Conservation (phyloP, 2,888 invertebrate genomes). For the Pyrgus malvae region DNA sequence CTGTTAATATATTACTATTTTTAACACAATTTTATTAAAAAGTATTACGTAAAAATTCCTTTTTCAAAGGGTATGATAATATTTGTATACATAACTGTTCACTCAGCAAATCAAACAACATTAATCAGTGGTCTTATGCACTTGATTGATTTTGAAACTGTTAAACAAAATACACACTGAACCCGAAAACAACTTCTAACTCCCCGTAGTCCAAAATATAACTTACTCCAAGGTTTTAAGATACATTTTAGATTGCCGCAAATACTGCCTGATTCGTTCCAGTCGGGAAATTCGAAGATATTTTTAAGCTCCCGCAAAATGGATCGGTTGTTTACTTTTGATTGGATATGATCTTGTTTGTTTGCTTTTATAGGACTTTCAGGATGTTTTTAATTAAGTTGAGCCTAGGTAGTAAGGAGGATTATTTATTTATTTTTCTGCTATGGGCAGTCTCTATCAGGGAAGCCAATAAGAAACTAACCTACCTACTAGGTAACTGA, state of each 20-base stretch:
- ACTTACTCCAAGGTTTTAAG: constrained; percentile 1
- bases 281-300: constrained; percentile 14
- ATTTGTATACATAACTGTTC: background rate
- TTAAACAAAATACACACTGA: constrained; percentile 2
- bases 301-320: constrained; percentile 25
- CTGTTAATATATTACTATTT: no score
- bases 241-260: constrained; percentile 2
- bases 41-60: no score
- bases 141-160: constrained; percentile 10
- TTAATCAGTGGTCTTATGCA: constrained; percentile 6
- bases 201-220: background rate
- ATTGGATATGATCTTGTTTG: constrained; percentile 18
- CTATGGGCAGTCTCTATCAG: no score
- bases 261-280: constrained; percentile 8
- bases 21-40: no score
- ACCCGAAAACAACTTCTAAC: background rate
- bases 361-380: constrained; percentile 3
- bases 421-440: constrained; percentile 1
- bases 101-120: background rate
- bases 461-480: no score
- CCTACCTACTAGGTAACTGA: no score
- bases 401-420: background rate
- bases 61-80: background rate
- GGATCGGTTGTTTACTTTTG: constrained; percentile 23
- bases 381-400: constrained; percentile 1